Evolutionary conservation across 2,888 invertebrate species (phyloP).

Genomic region (Troglohyphantes excavatus): DNA sequence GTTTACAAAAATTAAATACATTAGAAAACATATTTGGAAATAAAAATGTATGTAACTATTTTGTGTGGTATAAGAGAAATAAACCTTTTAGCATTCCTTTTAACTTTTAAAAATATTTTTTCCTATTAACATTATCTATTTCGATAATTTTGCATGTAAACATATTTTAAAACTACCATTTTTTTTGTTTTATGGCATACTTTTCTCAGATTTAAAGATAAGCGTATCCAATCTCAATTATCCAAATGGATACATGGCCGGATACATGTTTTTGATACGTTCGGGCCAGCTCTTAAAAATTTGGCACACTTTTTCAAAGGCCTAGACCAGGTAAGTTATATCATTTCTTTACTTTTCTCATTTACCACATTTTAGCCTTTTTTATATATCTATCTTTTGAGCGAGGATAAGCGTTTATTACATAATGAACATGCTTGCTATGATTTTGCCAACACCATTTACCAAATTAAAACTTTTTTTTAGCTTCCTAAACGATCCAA

Average conservation of each 20-base stretch:
- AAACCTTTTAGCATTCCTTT: no score
- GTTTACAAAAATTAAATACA: no score
- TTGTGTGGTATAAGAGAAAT: no score
- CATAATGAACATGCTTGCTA: no score
- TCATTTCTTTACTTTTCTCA: background rate
- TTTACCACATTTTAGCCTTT: background rate
- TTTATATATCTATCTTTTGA: background rate
- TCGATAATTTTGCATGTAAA: no score
- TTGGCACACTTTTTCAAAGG: slow-evolving; percentile 69
- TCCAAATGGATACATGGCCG: slow-evolving; percentile 76
- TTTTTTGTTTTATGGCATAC: background rate
- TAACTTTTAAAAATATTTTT: no score
- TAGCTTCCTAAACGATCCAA: slow-evolving; percentile 50
- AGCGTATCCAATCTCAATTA: slow-evolving; percentile 61
- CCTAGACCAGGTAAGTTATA: slow-evolving; percentile 57
- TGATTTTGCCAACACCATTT: no score
- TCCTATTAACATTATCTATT: no score
- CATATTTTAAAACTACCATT: no score
- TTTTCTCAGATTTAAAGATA: slow-evolving; percentile 64
- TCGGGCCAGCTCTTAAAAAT: slow-evolving; percentile 69
- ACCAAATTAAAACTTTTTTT: background rate
- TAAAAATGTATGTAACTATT: no score
- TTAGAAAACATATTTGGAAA: no score
- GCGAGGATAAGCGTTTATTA: no score
- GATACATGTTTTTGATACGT: slow-evolving; percentile 69